phyloP scores from a whole-genome alignment of 2,797 vertebrate genomes.

The Crypturellus tataupa region DNA sequence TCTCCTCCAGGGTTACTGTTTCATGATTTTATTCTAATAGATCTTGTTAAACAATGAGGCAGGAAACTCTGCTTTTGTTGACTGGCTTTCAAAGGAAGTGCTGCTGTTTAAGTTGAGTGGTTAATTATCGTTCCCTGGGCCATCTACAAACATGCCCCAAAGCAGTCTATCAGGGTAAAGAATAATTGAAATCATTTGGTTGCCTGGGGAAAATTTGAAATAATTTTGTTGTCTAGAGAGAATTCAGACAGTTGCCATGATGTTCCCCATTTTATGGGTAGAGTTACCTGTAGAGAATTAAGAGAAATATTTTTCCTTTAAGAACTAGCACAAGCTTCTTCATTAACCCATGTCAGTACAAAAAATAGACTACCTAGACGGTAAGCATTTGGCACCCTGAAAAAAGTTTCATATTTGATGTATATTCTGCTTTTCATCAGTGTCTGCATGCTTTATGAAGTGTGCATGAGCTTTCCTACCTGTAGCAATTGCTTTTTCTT shows the following conservation, averaged over 20 bases:
- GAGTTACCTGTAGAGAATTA: neutral
- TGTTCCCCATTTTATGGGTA: neutral
- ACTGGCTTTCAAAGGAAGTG: conserved; percentile 41
- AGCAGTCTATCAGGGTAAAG: conserved; percentile 68
- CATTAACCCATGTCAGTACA: conserved; percentile 7
- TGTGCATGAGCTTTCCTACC: conserved; percentile 4
- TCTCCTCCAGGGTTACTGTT: conserved; percentile 62
- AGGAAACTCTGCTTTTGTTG: conserved; percentile 72
- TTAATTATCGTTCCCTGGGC: conserved; percentile 73
- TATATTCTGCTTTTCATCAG: conserved; percentile 40
- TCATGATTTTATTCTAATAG: conserved; percentile 62
- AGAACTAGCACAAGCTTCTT: neutral
- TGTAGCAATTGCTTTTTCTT: neutral
- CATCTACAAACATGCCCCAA: conserved; percentile 52
- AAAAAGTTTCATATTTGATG: neutral
- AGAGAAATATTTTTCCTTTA: conserved; percentile 10
- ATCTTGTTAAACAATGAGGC: conserved; percentile 70
- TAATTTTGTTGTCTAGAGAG: conserved; percentile 39
- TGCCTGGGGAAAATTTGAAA: conserved; percentile 42
- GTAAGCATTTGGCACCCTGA: neutral
- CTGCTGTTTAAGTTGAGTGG: conserved; percentile 71
- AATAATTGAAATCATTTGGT: conserved; percentile 69
- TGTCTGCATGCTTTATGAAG: conserved; percentile 13
- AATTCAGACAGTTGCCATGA: conserved; percentile 29
- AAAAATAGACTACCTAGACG: neutral